Evolutionary conservation across 1,140 invertebrate genomes (phyloP).

Genomic region (Trachelipus rathkii): DNA sequence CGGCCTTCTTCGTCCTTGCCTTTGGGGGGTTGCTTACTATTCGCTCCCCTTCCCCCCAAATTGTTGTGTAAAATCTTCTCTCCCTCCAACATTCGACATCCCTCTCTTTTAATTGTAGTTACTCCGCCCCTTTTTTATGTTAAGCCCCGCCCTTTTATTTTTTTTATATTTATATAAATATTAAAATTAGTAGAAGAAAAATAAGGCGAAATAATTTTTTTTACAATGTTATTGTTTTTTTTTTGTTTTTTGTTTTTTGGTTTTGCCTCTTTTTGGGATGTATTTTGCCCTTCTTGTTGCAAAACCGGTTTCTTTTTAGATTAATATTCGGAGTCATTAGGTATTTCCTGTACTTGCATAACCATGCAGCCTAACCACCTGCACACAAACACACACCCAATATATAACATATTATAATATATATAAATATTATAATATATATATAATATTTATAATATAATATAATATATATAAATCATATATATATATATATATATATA

Average conservation of each 20-base stretch:
- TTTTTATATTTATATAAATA: no score
- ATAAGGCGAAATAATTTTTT: no score
- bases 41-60: no score
- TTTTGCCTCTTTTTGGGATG: background rate
- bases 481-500: no score
- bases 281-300: background rate
- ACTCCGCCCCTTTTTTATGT: background rate
- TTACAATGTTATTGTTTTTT: no score
- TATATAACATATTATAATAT: no score
- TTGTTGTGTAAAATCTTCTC: background rate
- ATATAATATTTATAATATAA: no score
- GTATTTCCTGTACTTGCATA: background rate
- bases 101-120: background rate
- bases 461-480: no score
- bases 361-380: no score
- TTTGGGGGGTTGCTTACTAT: background rate
- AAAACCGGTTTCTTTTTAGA: background rate
- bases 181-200: no score
- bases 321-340: background rate
- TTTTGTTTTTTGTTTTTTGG: background rate
- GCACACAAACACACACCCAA: no score
- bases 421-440: no score
- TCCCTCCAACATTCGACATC: background rate
- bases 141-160: background rate
- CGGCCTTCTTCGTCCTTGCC: conserved; percentile 6